Conservation (phyloP, 2,888 invertebrate genomes). For the Acanthoscelides obtectus region DNA sequence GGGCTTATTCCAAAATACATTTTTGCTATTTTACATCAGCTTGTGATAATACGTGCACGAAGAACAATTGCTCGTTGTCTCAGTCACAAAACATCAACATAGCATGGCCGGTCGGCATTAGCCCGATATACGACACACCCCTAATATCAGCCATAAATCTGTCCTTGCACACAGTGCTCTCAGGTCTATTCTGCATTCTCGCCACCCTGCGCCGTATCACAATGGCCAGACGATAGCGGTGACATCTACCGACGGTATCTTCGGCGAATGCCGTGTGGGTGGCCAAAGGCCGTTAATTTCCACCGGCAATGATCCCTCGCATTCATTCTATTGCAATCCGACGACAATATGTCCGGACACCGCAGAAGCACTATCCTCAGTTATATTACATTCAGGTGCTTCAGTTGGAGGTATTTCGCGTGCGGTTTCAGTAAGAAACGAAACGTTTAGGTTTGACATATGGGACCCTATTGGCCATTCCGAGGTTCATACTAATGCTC, state of each 20-base stretch:
- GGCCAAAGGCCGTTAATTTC: not conserved
- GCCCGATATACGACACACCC: not conserved
- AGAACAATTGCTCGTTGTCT: not conserved
- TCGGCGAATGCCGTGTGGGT: not conserved
- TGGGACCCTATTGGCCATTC: too few species aligned
- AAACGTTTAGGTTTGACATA: not conserved
- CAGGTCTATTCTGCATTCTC: not conserved
- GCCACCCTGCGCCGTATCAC: not conserved
- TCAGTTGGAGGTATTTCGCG: not conserved
- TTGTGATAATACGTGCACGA: too few species aligned
- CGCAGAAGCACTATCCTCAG: not conserved
- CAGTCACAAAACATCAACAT: not conserved
- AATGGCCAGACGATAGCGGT: not conserved
- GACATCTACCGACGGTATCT: not conserved
- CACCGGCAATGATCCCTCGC: not conserved
- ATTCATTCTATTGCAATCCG: not conserved
- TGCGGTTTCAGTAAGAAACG: not conserved
- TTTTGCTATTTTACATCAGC: too few species aligned
- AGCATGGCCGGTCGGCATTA: not conserved
- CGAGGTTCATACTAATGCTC: too few species aligned
- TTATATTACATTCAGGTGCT: not conserved
- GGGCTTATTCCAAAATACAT: too few species aligned
- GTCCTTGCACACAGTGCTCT: not conserved
- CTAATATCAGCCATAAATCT: not conserved
- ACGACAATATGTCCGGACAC: not conserved